Percentiles rank a stretch among this genome's conserved stretches.
phyloP scores from a whole-genome alignment of 2,888 invertebrate genomes.

The Dryobota labecula region DNA sequence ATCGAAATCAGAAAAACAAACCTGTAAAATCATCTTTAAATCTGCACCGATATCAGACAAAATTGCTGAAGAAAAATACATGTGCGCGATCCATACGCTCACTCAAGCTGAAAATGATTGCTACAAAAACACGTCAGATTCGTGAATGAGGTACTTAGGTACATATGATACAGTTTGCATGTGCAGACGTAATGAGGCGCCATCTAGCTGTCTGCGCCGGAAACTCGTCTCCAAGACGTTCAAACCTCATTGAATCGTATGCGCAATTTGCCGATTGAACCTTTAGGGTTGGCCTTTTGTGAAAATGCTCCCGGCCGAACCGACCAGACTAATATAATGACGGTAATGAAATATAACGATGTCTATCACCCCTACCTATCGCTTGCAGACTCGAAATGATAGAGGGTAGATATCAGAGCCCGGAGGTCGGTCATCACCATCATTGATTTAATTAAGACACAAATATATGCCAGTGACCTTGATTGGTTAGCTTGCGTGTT shows the following conservation, averaged over 20 bases:
- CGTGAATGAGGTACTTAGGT: constrained; percentile 55
- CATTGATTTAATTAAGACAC: constrained; percentile 63
- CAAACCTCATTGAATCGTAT: constrained; percentile 80
- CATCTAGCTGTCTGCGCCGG: constrained; percentile 75
- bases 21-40: constrained; percentile 33
- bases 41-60: constrained; percentile 23
- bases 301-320: constrained; percentile 68
- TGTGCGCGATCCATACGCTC: constrained; percentile 35
- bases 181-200: constrained; percentile 63
- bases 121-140: constrained; percentile 57
- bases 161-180: constrained; percentile 63
- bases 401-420: constrained; percentile 51
- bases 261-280: constrained; percentile 80
- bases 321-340: constrained; percentile 74
- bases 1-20: constrained; percentile 26
- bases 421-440: constrained; percentile 50
- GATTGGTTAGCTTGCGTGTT: too few relatives aligned
- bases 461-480: too few relatives aligned
- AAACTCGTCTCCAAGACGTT: constrained; percentile 70
- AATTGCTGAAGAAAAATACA: constrained; percentile 44
- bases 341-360: constrained; percentile 78
- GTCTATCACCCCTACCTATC: constrained; percentile 69
- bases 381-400: constrained; percentile 62
- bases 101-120: constrained; percentile 58
- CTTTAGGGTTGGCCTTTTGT: constrained; percentile 73